Conservation (phyloP, 2,113 vertebrate species). For the Gopherus evgoodei region DNA sequence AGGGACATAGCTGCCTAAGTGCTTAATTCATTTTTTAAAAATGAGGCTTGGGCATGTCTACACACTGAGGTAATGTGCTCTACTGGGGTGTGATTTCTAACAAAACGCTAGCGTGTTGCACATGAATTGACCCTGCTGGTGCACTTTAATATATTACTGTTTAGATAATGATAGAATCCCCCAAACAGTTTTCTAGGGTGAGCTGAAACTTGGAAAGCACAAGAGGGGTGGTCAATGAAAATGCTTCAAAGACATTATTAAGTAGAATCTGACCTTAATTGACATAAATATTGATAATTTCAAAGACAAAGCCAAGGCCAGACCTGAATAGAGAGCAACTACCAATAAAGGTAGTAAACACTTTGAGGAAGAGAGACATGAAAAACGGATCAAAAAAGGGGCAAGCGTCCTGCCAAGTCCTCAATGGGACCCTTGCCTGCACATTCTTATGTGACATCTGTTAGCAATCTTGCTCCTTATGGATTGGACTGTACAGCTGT, state of each 20-base stretch:
- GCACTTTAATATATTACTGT: neutral
- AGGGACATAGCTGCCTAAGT: accelerated
- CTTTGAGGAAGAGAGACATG: neutral
- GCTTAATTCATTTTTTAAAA: neutral
- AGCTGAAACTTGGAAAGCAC: neutral
- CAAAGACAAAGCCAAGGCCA: neutral
- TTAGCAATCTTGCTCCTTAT: neutral
- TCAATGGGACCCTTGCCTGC: neutral
- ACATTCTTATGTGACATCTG: neutral
- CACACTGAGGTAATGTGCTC: neutral
- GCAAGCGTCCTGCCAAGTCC: neutral
- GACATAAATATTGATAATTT: neutral
- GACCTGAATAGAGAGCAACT: neutral
- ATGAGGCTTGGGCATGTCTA: neutral
- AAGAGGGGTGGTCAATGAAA: neutral
- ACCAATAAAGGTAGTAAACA: neutral
- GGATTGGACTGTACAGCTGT: neutral
- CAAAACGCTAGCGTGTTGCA: neutral
- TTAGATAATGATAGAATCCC: neutral
- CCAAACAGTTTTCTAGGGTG: neutral
- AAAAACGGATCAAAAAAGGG: neutral
- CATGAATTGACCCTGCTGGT: neutral
- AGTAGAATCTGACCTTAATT: neutral
- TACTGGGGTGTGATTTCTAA: neutral
- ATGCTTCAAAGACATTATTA: neutral